phyloP scores from a whole-genome alignment of 2,113 vertebrate species.

The Onychostoma macrolepis region DNA sequence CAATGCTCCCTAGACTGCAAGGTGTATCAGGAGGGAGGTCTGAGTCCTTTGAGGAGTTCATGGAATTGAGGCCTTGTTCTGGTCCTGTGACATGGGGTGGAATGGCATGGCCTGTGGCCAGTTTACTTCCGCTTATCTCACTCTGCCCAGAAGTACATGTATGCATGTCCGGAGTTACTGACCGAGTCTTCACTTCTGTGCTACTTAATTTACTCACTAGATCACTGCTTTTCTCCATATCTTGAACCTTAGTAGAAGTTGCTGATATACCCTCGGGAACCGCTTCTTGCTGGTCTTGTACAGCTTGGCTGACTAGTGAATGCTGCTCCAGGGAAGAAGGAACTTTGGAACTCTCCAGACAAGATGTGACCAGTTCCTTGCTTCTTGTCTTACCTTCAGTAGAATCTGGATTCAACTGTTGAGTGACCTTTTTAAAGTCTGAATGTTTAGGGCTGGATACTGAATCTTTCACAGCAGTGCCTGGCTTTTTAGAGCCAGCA shows the following conservation, averaged over 20 bases:
- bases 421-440: conserved; percentile 51
- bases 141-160: conserved; percentile 29
- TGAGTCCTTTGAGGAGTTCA: conserved; percentile 73
- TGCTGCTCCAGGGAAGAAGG: neutral
- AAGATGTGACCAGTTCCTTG: neutral
- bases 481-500: conserved; percentile 61
- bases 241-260: neutral
- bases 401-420: conserved; percentile 16
- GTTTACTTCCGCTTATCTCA: conserved; percentile 38
- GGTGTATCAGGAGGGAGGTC: conserved; percentile 72
- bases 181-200: conserved; percentile 12
- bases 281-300: neutral
- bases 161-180: conserved; percentile 17
- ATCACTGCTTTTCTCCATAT: conserved; percentile 43
- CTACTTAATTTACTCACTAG: conserved; percentile 30
- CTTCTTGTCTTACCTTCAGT: conserved; percentile 5
- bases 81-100: conserved; percentile 44
- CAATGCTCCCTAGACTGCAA: conserved; percentile 78
- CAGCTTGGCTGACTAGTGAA: conserved; percentile 4
- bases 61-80: conserved; percentile 29
- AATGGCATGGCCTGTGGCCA: conserved; percentile 13
- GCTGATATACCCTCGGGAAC: neutral
- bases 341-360: conserved; percentile 7
- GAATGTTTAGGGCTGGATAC: conserved; percentile 48
- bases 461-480: conserved; percentile 59